Base-by-base conservation (phyloP, 2,797 vertebrate species). In the Fundulus diaphanus region DNA sequence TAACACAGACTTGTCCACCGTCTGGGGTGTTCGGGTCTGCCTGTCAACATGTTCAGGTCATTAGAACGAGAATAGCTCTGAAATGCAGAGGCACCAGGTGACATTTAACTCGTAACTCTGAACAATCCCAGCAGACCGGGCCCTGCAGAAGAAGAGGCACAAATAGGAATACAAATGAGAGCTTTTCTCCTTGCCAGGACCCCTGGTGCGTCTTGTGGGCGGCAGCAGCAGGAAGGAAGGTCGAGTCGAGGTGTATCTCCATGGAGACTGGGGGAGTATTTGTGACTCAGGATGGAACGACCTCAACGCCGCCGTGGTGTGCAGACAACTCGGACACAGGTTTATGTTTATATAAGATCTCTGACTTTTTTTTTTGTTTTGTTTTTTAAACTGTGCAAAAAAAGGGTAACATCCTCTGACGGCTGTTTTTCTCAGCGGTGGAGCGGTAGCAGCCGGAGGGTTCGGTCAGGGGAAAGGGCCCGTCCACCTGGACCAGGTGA, bases 281-380 rank as follows among this genome's bases (percentile, higher is more conserved):
- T 98, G 97, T 68, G 97, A 96, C 51, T 92, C 95, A 0, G 95
- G 94, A 71, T 98, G 97, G 97, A 97, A 96, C 22, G 94, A 97
- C 89, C 93, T 94, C 78, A 97, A 96, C 0, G 97, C 97, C 0
- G 79, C 89, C 0, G 97, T 98, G 33, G 96, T 97, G 84, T 98
- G 97, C 94, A 96, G 96, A 85, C 97, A 98, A 75, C 94, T 98
- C 24, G 97, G 97, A 77, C 96, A 96, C 93, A 95, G 94, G 97
- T 97, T 73, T 33, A 29, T 70, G n/a, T 69, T 69, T 48, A 27
- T 44, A 15, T 70, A 37, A 59, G 44, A 68, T 46, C 27, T 48
- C 9, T 57, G 1, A 42, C 20, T 46, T 71, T 73, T 29, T 15
- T 13, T 4, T 46, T 71, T 73, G n/a, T 15, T 13, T 4, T n/a